Base-by-base conservation (phyloP, 30 jellyfish, hydroid and myxozoan genomes). In the Aurelia aurita complex sp. Pacific region DNA sequence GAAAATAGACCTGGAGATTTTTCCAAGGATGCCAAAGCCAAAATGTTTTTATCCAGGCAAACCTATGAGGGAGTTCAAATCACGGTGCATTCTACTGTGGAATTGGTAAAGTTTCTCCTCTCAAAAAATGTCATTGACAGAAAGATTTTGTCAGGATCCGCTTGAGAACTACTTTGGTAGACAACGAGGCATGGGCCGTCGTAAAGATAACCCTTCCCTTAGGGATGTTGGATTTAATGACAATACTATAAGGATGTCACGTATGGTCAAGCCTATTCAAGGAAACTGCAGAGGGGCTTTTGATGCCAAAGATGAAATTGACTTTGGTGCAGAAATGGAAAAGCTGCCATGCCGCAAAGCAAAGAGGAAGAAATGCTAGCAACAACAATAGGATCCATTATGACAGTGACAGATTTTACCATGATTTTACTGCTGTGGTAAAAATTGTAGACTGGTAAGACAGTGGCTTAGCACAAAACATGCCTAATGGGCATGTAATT, bases 201-300 rank as follows among this genome's bases (percentile, higher is more conserved):
- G 51, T 17, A 55, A 74, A 19, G 33, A 74, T 81, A 54, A 50
- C 16, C 67, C 65, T 16, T 10, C 75, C 13, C 32, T 65, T 9
- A 69, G 80, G 38, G 83, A 77, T 38, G 79, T 63, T 55, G 80
- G 88, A 10, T 77, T 10, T 29, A 77, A 77, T 77, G 88, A 77
- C 63, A 77, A 77, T 63, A 77, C 80, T 77, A 77, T 54, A n/a
- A n/a, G 88, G 32, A 60, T 29, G 79, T 38, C 11, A n/a, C n/a
- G 68, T 38, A 38, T 53, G 13, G 79, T 59, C 80, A 59, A 53
- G 68, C 63, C 88, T 10, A 75, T 75, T 43, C n/a, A 11, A 36
- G 81, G 81, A 14, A 71, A 71, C 29, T 71, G 81, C 29, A 74
- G 85, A 69, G 80, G 80, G 55, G 80, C 61, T 69, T 69, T 35